Percentiles rank a stretch among this genome's conserved stretches.
Evolutionary conservation across 2,888 invertebrate species (phyloP).

Genomic region (Diaprepes abbreviatus): DNA sequence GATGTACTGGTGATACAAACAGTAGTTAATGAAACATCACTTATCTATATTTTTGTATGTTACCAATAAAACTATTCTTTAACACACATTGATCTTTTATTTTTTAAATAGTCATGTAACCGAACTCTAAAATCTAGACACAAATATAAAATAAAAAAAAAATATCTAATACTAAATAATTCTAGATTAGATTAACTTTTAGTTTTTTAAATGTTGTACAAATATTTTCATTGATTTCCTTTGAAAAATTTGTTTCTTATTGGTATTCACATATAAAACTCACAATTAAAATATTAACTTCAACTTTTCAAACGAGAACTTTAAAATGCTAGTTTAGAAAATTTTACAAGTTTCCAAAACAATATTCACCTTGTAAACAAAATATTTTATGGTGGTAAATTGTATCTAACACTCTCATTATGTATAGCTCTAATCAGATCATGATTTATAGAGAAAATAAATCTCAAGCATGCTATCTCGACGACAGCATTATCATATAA

Average conservation of each 20-base stretch:
- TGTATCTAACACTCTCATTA: constrained; percentile 88
- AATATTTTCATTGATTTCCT: too few species aligned
- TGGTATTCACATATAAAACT: too few species aligned
- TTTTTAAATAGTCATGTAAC: neutral
- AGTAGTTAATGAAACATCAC: neutral
- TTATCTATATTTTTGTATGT: neutral
- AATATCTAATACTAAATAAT: too few species aligned
- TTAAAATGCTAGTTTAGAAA: too few species aligned
- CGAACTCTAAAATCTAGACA: too few species aligned
- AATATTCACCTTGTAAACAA: neutral
- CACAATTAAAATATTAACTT: constrained; percentile 3
- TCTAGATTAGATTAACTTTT: too few species aligned
- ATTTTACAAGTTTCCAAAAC: neutral
- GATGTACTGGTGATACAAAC: neutral
- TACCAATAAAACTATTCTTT: constrained; percentile 17
- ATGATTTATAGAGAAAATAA: constrained; percentile 94
- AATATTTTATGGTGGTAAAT: constrained; percentile 68
- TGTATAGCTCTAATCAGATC: constrained; percentile 91
- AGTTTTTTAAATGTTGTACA: too few species aligned
- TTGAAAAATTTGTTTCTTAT: too few species aligned
- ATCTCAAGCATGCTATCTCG: constrained; percentile 93
- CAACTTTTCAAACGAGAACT: neutral
- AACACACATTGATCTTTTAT: neutral
- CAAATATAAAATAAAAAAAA: too few species aligned
- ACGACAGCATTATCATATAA: constrained; percentile 94